Percentiles rank a stretch among this genome's conserved stretches.
Evolutionary conservation across 1,140 invertebrate species (phyloP).

Genomic region (Lucilia cuprina): DNA sequence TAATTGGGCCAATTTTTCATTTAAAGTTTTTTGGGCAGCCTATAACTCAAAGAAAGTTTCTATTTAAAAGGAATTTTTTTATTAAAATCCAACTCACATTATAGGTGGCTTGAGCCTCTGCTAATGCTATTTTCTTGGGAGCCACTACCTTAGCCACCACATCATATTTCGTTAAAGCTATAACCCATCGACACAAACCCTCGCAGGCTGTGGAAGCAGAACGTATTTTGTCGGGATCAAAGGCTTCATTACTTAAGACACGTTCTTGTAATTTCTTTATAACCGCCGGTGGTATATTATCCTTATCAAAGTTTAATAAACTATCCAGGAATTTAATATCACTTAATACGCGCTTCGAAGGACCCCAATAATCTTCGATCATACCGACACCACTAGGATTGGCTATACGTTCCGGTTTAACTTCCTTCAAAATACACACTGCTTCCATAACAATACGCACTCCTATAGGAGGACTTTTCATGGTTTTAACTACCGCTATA

Average conservation of each 20-base stretch:
- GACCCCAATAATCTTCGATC: constrained; percentile 92
- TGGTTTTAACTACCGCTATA: constrained; percentile 94
- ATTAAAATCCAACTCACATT: constrained; percentile 51
- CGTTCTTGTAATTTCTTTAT: constrained; percentile 87
- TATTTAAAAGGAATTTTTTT: background rate
- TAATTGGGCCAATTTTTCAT: constrained; percentile 79
- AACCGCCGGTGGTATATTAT: constrained; percentile 81
- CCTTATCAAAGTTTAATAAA: constrained; percentile 89
- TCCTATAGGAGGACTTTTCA: constrained; percentile 95
- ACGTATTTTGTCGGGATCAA: constrained; percentile 91
- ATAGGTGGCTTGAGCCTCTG: constrained; percentile 77
- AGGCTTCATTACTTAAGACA: constrained; percentile 82
- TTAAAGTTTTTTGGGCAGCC: constrained; percentile 73
- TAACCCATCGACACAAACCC: constrained; percentile 90
- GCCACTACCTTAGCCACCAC: constrained; percentile 88
- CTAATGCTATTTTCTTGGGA: constrained; percentile 82
- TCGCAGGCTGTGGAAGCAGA: constrained; percentile 78
- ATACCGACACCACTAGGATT: constrained; percentile 79
- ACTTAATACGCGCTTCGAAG: constrained; percentile 87
- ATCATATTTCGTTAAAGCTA: constrained; percentile 92
- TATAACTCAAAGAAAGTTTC: constrained; percentile 31
- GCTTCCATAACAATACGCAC: constrained; percentile 96
- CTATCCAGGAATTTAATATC: constrained; percentile 90
- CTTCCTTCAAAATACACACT: constrained; percentile 88
- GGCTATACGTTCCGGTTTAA: constrained; percentile 59